Evolutionary conservation across 2,888 invertebrate species (phyloP), one percentile per base, ranked within the genome.

Genomic region (Sturmia bella): DNA sequence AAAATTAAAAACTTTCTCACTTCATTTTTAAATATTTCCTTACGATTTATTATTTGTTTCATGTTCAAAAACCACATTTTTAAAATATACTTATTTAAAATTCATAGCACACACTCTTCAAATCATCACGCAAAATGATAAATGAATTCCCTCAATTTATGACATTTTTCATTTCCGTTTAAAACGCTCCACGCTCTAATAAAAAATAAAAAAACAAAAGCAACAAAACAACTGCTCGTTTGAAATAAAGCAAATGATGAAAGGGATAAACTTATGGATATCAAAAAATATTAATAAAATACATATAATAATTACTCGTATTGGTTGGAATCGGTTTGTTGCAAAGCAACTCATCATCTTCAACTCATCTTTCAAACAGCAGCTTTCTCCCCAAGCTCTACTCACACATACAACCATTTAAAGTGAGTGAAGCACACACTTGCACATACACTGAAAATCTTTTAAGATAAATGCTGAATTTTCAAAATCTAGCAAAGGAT

Each of bases 141-240:
- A 88, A 89, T 89, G 89, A 87, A 87, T 87, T 81, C 85, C 87
- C 88, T 88, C 88, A 87, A 85, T 85, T 88, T 87, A 87, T 89
- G 89, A 89, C 89, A 88, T 86, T 88, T 89, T 88, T 88, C 89
- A 89, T 89, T 89, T 89, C 89, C 89, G 87, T 86, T 82, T 50
- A 27, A 63, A 74, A 70, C 70, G 70, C 27, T 12, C 37, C 12
- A 13, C 24, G 24, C 39, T 73, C 48, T 54, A n/a, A 27, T 27
- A 48, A 27, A 39, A 9, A 21, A 48, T 39, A 59, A 37, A 37
- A 24, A 63, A 70, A 54, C 61, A 45, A 45, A 52, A n/a, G n/a
- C n/a, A 59, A 37, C 24, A 24, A 63, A 70, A 54, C 61, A 45
- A 45, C 39, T 21, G 37, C 15, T 13, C 13, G 21, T 24, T 13